Evolutionary conservation across 2,113 vertebrate genomes (phyloP).

Genomic region (Periophthalmodon schlosseri): DNA sequence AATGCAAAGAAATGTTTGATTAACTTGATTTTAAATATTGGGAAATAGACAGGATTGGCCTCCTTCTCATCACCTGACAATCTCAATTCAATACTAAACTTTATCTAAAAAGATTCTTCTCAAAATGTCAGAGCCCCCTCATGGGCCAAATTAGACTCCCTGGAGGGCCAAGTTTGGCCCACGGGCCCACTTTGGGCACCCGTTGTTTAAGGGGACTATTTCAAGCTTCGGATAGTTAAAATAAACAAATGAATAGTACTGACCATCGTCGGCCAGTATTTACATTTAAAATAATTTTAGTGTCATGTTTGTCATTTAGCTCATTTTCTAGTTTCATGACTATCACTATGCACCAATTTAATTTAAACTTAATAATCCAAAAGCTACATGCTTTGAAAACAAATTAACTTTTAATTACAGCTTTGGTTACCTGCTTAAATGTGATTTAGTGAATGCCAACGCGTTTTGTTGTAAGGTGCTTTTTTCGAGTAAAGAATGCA

Average conservation of each 20-base stretch:
- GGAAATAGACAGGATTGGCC: too few species aligned
- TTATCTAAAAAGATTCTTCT: too few species aligned
- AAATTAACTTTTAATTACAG: constrained; percentile 50
- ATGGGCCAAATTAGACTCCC: too few species aligned
- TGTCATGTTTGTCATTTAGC: constrained; percentile 41
- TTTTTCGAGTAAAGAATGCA: constrained; percentile 45
- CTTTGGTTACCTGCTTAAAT: constrained; percentile 73
- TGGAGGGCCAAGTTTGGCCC: too few species aligned
- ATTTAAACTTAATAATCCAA: constrained; percentile 58
- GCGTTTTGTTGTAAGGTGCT: constrained; percentile 46
- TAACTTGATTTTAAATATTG: too few species aligned
- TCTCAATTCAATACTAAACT: too few species aligned
- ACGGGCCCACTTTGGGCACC: too few species aligned
- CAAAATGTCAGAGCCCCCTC: too few species aligned
- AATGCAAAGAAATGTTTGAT: too few species aligned
- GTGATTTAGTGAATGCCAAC: constrained; percentile 72
- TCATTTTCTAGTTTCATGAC: constrained; percentile 35
- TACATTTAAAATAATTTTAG: constrained; percentile 45
- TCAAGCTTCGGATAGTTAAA: constrained; percentile 9
- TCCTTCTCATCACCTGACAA: too few species aligned
- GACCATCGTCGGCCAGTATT: neutral
- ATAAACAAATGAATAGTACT: constrained; percentile 31
- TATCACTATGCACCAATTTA: constrained; percentile 54
- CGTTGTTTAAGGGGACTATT: too few species aligned
- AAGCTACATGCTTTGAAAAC: constrained; percentile 50